These are phyloP conservation scores for Antigone vipio DNA, from an alignment of 2,113 vertebrate species.

Conservation along the genomic window DNA sequence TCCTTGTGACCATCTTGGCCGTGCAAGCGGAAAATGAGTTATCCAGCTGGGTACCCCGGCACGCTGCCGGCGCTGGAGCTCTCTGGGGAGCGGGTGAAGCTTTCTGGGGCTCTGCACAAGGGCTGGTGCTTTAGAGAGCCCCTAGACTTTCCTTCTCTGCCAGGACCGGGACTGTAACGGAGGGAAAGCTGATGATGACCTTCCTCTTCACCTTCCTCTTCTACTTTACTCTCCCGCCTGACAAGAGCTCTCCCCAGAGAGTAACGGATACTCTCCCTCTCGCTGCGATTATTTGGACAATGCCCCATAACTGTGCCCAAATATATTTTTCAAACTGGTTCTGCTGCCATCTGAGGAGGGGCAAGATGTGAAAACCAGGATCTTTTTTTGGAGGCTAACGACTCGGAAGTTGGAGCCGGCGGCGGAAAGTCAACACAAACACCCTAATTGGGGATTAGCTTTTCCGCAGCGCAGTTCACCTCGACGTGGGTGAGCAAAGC, in stretches of 20 bases:
- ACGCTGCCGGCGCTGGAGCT: background rate
- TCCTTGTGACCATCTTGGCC: background rate
- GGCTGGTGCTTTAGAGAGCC: background rate
- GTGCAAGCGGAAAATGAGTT: background rate
- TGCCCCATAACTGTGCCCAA: background rate
- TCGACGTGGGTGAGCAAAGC: background rate
- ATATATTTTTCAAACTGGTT: background rate
- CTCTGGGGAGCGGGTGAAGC: background rate
- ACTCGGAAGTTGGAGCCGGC: background rate
- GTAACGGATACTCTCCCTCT: background rate
- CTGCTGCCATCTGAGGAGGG: background rate
- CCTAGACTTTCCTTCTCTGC: background rate
- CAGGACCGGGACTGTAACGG: rapidly evolving
- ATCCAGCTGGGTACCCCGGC: background rate
- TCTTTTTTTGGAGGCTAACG: background rate
- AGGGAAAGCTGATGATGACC: background rate
- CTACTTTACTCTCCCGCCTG: background rate
- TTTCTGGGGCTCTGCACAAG: background rate
- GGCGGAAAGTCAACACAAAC: background rate
- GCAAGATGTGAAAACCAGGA: background rate
- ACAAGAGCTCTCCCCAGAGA: rapidly evolving
- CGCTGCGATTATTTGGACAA: background rate
- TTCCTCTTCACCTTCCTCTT: background rate
- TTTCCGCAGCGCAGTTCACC: background rate
- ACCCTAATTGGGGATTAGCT: background rate